A percentile compares a stretch with the other conserved stretches of the same genome.
Conservation (phyloP, 2,797 vertebrate species). For the Clarias platycephalus region DNA sequence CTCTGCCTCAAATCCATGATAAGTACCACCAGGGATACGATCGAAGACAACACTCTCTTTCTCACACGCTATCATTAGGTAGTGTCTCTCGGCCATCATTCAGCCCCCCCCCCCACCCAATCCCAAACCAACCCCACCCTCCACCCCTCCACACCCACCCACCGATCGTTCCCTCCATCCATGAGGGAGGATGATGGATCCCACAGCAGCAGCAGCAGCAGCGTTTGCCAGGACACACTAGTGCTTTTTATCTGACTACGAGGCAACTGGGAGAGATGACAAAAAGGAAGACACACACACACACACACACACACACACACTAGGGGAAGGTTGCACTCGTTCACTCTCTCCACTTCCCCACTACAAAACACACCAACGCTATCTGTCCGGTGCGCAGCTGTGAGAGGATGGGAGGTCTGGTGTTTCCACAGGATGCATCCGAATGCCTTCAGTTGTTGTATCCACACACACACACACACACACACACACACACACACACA, state of each 20-base stretch:
- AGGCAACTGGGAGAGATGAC: background rate
- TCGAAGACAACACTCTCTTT: background rate
- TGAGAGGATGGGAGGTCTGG: background rate
- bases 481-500: background rate
- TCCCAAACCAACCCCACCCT: too few relatives aligned
- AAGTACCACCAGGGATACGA: slow-evolving; percentile 25
- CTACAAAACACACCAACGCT: background rate
- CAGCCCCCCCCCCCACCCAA: too few relatives aligned
- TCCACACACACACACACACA: background rate
- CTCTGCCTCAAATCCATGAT: slow-evolving; percentile 55
- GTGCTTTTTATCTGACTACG: slow-evolving; percentile 5
- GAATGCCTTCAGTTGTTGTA: background rate
- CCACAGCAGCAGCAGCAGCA: slow-evolving; percentile 3
- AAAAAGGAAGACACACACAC: background rate
- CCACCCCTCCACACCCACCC: too few relatives aligned
- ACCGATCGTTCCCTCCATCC: background rate
- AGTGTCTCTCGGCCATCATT: background rate
- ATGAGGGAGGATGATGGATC: slow-evolving; percentile 25
- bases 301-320: background rate
- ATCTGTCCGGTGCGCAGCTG: background rate
- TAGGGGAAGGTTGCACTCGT: background rate
- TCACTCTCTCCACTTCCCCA: background rate
- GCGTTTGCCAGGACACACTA: slow-evolving; percentile 5
- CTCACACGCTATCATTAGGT: background rate
- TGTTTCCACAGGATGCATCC: slow-evolving; percentile 29